A percentile compares a stretch with the other conserved stretches of the same genome.
Conservation (phyloP, 2,888 invertebrate species). For the Stenichneumon culpator region DNA sequence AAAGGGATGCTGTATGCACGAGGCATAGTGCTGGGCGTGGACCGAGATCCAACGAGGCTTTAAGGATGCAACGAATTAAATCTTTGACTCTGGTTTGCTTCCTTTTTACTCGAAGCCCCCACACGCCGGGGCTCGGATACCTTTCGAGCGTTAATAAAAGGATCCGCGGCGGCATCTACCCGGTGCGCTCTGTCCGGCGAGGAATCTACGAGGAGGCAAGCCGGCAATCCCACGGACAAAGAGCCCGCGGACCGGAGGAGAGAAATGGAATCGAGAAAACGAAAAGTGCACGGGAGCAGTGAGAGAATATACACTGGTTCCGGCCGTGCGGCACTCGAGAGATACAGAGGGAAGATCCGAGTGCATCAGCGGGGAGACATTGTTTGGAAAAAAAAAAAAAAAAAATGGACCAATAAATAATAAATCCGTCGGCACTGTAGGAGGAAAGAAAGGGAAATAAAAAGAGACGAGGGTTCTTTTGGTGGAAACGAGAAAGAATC, state of each 20-base stretch:
- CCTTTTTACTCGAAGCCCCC: constrained; percentile 18
- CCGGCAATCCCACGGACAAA: constrained; percentile 8
- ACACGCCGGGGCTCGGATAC: constrained; percentile 42
- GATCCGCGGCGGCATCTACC: constrained; percentile 49
- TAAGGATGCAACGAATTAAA: constrained; percentile 68
- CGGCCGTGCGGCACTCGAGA: neutral
- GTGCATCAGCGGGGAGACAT: neutral
- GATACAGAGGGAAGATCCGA: neutral
- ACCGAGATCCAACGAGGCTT: constrained; percentile 56
- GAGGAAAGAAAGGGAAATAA: neutral
- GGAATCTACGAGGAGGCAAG: constrained; percentile 15
- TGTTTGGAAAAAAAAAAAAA: neutral
- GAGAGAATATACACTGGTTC: neutral
- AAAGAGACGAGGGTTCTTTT: neutral
- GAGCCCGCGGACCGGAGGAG: neutral
- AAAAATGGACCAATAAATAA: constrained; percentile 13
- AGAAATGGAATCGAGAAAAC: neutral
- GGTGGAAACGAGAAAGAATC: constrained; percentile 8
- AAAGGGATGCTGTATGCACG: constrained; percentile 30
- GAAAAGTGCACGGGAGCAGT: neutral
- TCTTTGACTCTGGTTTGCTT: constrained; percentile 53
- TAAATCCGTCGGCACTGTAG: constrained; percentile 3
- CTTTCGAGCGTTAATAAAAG: constrained; percentile 60
- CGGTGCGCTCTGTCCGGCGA: constrained; percentile 16
- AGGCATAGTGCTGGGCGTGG: constrained; percentile 54